Base-by-base conservation (phyloP, 1,140 invertebrate species). In the Calephelis nemesis region DNA sequence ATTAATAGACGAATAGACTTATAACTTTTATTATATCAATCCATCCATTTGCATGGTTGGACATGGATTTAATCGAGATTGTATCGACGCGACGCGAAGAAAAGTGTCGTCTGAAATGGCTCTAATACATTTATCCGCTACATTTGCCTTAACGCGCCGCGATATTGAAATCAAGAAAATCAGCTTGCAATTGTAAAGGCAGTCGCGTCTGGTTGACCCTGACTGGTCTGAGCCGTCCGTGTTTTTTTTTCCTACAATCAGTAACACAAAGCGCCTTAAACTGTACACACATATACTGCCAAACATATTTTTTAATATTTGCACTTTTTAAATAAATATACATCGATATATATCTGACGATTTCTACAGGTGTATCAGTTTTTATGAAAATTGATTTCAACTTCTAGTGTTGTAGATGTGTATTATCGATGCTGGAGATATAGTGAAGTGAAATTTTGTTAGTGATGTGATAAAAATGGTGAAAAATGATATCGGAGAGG, bases 401-500 rank as follows among this genome's bases (percentile, higher is more conserved):
- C 30, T n/a, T 40, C 30, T 40, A 12, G 11, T 39, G 30, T 60
- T 60, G 30, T 60, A 60, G 11, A 15, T 60, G 54, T 60, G 54
- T 65, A 67, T 69, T 68, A 72, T 68, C 66, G 71, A 73, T 69
- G 54, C 62, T 71, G 71, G 58, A 60, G 40, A 60, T 73, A 60
- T 19, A 73, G 74, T 83, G 74, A 70, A 74, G 69, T 75, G 74
- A 45, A 45, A 74, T 76, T 47, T 65, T 7, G 45, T 75, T 64
- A 77, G 73, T 81, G 76, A 82, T 75, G 81, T 78, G 50, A 71
- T 78, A 74, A 71, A 82, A 80, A 82, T 82, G 80, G 71, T 89
- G 87, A 83, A 91, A 86, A 88, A 92, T 92, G 92, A 82, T 89
- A 83, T 84, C 83, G 80, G 90, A 92, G 74, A 83, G 79, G 76